These are phyloP conservation scores for Sander lucioperca DNA, from an alignment of 2,113 vertebrate species.

Conservation along the genomic window DNA sequence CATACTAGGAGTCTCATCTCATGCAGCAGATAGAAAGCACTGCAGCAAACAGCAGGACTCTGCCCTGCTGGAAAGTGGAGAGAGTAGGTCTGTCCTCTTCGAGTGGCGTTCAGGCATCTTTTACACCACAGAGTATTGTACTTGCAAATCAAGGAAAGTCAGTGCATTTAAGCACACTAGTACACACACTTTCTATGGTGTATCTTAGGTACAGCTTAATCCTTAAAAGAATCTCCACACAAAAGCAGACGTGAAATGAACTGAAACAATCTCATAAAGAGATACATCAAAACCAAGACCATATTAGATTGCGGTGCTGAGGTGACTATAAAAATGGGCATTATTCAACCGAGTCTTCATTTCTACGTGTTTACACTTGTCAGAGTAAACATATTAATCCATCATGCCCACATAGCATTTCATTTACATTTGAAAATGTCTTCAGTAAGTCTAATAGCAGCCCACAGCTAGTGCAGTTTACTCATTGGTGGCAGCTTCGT, in stretches of 20 bases:
- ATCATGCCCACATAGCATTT: conserved; percentile 48
- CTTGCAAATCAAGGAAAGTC: conserved; percentile 41
- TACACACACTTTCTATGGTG: conserved; percentile 11
- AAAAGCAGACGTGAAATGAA: conserved; percentile 45
- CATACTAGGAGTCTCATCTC: conserved; percentile 58
- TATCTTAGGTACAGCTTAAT: conserved; percentile 1
- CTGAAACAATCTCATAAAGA: conserved; percentile 42
- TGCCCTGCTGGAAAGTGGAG: conserved; percentile 53
- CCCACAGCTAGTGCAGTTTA: conserved; percentile 42
- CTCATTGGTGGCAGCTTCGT: conserved; percentile 70
- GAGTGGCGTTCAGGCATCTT: conserved; percentile 31
- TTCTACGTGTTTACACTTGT: conserved; percentile 26
- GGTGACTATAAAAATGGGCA: conserved; percentile 40
- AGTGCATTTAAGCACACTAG: conserved; percentile 2
- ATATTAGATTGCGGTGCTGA: conserved; percentile 40
- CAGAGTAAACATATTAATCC: conserved; percentile 43
- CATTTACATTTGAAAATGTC: conserved; percentile 63
- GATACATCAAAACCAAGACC: conserved; percentile 23
- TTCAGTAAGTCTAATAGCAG: conserved; percentile 57
- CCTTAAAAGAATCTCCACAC: conserved; percentile 23
- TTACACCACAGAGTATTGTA: conserved; percentile 45
- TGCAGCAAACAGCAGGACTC: conserved; percentile 65
- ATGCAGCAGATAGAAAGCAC: conserved; percentile 58
- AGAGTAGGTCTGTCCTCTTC: conserved; percentile 25
- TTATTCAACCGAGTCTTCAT: conserved; percentile 47